Percentiles rank a stretch among this genome's conserved stretches.
phyloP scores from a whole-genome alignment of 2,113 vertebrate species.

The Cettia cetti region DNA sequence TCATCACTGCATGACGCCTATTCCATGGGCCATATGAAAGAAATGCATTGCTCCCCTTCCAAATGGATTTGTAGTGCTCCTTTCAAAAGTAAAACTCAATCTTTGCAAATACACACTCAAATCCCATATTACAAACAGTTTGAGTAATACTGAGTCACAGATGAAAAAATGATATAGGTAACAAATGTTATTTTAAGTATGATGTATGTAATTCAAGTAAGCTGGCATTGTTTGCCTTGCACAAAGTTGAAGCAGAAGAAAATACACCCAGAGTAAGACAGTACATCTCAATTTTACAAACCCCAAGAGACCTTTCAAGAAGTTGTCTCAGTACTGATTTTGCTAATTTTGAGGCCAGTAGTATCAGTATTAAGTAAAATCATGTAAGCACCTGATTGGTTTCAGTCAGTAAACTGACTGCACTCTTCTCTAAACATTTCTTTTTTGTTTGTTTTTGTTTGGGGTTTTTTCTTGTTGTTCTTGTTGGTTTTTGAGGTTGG shows the following conservation, averaged over 20 bases:
- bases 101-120: background rate
- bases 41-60: background rate
- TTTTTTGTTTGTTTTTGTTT: background rate
- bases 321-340: background rate
- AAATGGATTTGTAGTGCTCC: background rate
- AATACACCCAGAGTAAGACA: background rate
- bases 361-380: background rate
- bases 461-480: background rate
- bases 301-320: background rate
- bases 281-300: background rate
- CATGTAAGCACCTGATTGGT: background rate
- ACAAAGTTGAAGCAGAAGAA: background rate
- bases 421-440: background rate
- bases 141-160: background rate
- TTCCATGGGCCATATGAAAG: background rate
- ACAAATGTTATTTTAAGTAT: background rate
- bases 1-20: background rate
- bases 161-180: background rate
- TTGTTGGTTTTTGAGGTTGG: background rate
- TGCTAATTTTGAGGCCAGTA: background rate
- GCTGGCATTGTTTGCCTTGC: background rate
- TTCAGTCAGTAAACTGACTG: background rate
- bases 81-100: background rate
- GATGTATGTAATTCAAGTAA: background rate
- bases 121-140: background rate